Conservation (phyloP, 1,140 invertebrate species). For the Drosophila ambigua region DNA sequence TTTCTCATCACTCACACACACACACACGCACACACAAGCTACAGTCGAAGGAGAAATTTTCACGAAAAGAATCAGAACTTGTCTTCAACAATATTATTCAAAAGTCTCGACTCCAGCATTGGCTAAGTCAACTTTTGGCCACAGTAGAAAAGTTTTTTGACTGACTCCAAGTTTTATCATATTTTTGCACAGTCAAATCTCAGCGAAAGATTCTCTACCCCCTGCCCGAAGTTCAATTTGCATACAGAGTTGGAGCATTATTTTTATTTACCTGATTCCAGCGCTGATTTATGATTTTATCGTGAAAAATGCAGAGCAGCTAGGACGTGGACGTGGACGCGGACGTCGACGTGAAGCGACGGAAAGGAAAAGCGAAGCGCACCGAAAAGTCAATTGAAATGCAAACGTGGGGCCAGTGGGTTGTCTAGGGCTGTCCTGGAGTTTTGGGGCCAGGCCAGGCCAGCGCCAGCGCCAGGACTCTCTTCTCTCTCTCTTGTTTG, state of each 20-base stretch:
- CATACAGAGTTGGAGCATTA: constrained; percentile 80
- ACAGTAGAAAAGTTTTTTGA: constrained; percentile 64
- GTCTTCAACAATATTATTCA: constrained; percentile 70
- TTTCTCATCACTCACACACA: constrained; percentile 7
- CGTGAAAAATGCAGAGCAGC: constrained; percentile 34
- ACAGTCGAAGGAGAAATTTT: constrained; percentile 1
- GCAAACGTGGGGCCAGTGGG: constrained; percentile 66
- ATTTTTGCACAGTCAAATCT: constrained; percentile 71
- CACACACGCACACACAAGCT: not conserved
- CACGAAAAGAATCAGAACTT: constrained; percentile 45
- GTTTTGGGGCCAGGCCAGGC: not conserved
- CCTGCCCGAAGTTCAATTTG: constrained; percentile 63
- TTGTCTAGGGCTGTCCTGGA: constrained; percentile 18
- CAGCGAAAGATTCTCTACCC: constrained; percentile 48
- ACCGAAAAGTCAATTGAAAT: constrained; percentile 74
- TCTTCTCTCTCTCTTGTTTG: constrained; percentile 45
- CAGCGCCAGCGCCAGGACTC: not conserved
- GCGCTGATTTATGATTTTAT: constrained; percentile 82
- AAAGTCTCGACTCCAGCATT: constrained; percentile 25
- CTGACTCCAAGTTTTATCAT: constrained; percentile 76
- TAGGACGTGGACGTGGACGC: not conserved
- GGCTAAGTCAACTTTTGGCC: constrained; percentile 51
- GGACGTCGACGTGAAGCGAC: not conserved
- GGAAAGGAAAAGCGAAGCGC: constrained; percentile 22
- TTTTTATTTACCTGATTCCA: constrained; percentile 82